Conservation (phyloP, 2,888 invertebrate genomes). For the Calameuta idolon region DNA sequence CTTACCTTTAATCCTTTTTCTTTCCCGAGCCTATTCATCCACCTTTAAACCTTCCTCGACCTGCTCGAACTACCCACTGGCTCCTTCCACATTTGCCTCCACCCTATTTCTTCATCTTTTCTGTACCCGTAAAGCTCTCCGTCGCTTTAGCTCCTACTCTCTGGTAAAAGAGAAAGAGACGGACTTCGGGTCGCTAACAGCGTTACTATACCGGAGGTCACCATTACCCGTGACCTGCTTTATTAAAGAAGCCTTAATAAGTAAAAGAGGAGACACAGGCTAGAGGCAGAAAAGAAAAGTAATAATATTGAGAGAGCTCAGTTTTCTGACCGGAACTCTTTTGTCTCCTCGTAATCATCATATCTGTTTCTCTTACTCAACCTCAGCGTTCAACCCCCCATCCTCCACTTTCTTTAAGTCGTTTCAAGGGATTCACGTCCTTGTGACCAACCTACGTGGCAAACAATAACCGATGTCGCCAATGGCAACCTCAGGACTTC, state of each 20-base stretch:
- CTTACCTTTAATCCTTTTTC: slow-evolving; percentile 13
- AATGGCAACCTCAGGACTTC: slow-evolving; percentile 28
- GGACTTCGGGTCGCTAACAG: neutral
- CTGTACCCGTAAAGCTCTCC: neutral
- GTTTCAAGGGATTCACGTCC: slow-evolving; percentile 2
- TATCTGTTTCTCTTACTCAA: slow-evolving; percentile 28
- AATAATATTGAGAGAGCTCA: neutral
- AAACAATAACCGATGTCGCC: slow-evolving; percentile 34
- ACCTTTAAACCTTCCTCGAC: neutral
- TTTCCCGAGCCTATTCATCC: neutral
- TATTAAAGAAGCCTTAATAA: slow-evolving; percentile 8
- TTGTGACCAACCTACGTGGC: slow-evolving; percentile 1
- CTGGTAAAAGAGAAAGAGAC: neutral
- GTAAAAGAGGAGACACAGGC: neutral
- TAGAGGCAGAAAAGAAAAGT: neutral
- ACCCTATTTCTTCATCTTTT: neutral
- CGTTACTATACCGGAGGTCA: neutral
- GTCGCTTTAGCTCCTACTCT: neutral
- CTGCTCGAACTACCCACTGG: neutral
- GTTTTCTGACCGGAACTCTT: slow-evolving; percentile 9
- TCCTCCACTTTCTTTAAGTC: slow-evolving; percentile 9
- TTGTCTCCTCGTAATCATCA: slow-evolving; percentile 40
- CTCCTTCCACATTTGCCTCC: neutral
- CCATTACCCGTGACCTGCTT: slow-evolving; percentile 20
- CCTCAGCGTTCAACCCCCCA: slow-evolving; percentile 6